Evolutionary conservation across 1,140 invertebrate genomes (phyloP).

Genomic region (Zaprionus inermis): DNA sequence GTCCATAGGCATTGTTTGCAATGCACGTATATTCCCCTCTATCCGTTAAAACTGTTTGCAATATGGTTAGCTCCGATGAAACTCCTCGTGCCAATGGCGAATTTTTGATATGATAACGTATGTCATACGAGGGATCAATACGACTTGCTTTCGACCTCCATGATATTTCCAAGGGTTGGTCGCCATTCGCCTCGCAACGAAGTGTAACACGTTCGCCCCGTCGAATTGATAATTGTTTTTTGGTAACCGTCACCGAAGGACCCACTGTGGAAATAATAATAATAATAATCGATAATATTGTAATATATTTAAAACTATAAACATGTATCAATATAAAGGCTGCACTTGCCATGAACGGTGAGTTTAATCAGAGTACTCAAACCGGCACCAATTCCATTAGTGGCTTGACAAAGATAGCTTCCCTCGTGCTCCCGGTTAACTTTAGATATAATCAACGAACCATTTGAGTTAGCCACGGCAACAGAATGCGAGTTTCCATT

Average conservation of each 20-base stretch:
- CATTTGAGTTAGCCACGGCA: constrained; percentile 86
- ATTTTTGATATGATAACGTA: constrained; percentile 85
- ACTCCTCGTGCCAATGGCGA: constrained; percentile 85
- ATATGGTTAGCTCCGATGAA: constrained; percentile 87
- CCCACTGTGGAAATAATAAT: constrained; percentile 61
- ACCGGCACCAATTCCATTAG: constrained; percentile 90
- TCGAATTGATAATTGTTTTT: constrained; percentile 87
- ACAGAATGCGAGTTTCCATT: constrained; percentile 53
- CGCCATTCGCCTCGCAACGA: constrained; percentile 92
- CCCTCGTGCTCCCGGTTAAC: constrained; percentile 88
- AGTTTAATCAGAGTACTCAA: constrained; percentile 90
- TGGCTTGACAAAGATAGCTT: constrained; percentile 92
- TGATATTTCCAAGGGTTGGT: constrained; percentile 92
- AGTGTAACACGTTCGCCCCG: constrained; percentile 88
- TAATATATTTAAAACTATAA: not conserved
- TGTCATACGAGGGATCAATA: constrained; percentile 85
- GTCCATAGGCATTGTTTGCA: constrained; percentile 89
- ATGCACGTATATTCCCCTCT: constrained; percentile 89
- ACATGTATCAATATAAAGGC: not conserved
- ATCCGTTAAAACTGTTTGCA: constrained; percentile 87
- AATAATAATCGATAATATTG: not conserved
- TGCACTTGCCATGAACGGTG: constrained; percentile 89
- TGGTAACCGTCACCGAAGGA: constrained; percentile 67
- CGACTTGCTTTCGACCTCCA: constrained; percentile 86
- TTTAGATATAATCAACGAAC: constrained; percentile 84